Base-by-base conservation (phyloP, 2,888 invertebrate species). In the Campopleginae sp. region DNA sequence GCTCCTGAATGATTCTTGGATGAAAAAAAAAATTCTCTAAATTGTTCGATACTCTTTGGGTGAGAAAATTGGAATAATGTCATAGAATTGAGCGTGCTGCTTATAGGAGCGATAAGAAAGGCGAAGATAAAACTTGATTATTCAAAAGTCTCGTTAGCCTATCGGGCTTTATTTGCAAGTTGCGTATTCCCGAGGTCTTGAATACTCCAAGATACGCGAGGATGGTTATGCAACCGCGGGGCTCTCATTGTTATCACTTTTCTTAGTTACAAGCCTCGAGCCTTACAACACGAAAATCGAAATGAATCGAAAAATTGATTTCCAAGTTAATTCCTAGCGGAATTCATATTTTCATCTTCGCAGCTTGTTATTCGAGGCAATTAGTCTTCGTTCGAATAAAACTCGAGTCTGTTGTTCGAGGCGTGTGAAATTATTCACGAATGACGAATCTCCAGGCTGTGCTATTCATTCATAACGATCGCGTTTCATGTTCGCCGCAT, bases 191-290 rank as follows among this genome's bases (percentile, higher is more conserved):
- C 33, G 42, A 63, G 63, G 42, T 46, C 65, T 38, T 61, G 54
- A 81, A 54, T 10, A 38, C 76, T 54, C n/a, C n/a, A 48, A 84
- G 78, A 80, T 72, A 80, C 12, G 77, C 77, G 51, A 27, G 38
- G 48, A 38, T n/a, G 19, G 78, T 85, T 85, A 75, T 82, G 85
- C 75, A 85, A 85, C n/a, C n/a, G n/a, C n/a, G 58, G n/a, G 33
- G 79, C 84, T 58, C 27, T 80, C 42, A 27, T 70, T 46, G 17
- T 78, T 38, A 48, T 72, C 54, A 68, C 68, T 58, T 70, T 76
- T 54, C 17, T 51, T 77, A 65, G 51, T 33, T 27, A 48, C 38
- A 8, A 23, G 46, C 1, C 44, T 44, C n/a, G 6, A 14, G 42
- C 12, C 19, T 1, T 19, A 23, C 10, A 8, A 5, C 0, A 14